Evolutionary conservation across 2,113 vertebrate genomes (phyloP).

Genomic region (Melanostigma gelatinosum): DNA sequence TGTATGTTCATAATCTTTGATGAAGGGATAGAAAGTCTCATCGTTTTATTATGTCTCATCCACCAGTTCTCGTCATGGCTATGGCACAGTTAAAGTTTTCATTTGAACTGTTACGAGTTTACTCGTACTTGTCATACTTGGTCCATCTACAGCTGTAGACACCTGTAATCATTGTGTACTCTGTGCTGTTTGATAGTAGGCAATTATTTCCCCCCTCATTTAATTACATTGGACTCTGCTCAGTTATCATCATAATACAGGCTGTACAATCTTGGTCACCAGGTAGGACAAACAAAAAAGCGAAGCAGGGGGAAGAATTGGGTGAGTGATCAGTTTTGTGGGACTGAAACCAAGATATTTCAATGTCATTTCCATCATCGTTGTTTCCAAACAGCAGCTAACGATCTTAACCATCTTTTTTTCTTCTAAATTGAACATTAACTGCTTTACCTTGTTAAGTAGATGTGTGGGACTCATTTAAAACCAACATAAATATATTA

Average conservation of each 20-base stretch:
- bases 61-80: background rate
- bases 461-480: background rate
- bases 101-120: background rate
- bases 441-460: background rate
- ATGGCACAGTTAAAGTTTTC: background rate
- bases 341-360: background rate
- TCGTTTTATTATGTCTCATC: background rate
- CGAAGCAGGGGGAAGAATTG: background rate
- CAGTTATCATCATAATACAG: constrained; percentile 36
- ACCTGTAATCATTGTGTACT: background rate
- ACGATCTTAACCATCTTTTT: background rate
- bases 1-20: background rate
- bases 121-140: background rate
- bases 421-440: background rate
- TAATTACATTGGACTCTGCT: constrained; percentile 1
- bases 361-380: constrained; percentile 1
- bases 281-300: background rate
- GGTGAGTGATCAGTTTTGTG: constrained; percentile 5
- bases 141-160: background rate
- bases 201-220: background rate
- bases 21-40: background rate
- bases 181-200: background rate
- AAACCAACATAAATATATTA: background rate
- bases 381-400: background rate
- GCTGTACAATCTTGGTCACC: constrained; percentile 3